Evolutionary conservation across 2,888 invertebrate genomes (phyloP).

Genomic region (Orthonychiurus folsomi): DNA sequence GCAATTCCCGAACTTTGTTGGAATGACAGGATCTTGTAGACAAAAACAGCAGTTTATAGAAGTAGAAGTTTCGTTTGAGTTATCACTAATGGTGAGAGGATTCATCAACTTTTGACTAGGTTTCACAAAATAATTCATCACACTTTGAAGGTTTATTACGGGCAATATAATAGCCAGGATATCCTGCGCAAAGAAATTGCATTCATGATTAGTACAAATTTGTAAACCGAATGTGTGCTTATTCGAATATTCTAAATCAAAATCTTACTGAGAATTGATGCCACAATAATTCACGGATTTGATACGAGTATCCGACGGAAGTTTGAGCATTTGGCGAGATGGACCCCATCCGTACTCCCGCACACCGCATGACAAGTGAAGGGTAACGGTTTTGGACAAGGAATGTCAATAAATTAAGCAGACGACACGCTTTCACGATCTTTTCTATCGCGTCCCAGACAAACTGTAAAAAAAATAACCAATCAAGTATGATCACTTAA

Average conservation of each 20-base stretch:
- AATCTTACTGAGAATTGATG: neutral
- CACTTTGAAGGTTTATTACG: neutral
- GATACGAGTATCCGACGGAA: neutral
- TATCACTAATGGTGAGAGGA: neutral
- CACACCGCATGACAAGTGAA: neutral
- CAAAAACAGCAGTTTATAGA: neutral
- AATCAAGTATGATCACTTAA: no score
- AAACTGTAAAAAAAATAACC: neutral
- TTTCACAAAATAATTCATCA: neutral
- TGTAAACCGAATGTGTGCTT: no score
- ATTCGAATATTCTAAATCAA: no score
- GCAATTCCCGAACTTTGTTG: neutral
- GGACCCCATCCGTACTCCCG: neutral
- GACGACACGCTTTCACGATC: neutral
- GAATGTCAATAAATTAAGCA: neutral
- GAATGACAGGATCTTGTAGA: neutral
- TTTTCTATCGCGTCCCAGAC: neutral
- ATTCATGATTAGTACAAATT: neutral
- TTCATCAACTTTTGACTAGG: no score
- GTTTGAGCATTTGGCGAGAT: neutral
- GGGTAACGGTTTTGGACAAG: neutral
- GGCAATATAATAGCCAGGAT: neutral
- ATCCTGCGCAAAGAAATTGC: constrained; percentile 1
- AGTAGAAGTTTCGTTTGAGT: neutral
- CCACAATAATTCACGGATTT: neutral